These are phyloP conservation scores for Dioctria rufipes DNA, from an alignment of 2,888 invertebrate species.

Conservation along the genomic window DNA sequence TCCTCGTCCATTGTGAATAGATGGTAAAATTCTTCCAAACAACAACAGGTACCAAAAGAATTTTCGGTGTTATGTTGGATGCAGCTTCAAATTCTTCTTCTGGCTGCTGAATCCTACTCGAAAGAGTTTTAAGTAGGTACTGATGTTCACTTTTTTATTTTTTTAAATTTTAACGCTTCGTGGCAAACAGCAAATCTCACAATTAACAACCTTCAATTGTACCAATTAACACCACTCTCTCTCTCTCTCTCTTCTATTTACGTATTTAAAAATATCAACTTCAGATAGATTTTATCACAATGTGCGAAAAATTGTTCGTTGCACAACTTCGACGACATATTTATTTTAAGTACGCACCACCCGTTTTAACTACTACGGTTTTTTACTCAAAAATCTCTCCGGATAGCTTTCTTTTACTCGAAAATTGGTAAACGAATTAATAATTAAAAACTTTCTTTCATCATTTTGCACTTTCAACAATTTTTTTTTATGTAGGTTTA, in stretches of 20 bases:
- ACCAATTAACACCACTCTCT: too few relatives aligned
- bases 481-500: not conserved
- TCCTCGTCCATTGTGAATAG: constrained; percentile 80
- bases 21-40: constrained; percentile 58
- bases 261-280: constrained; percentile 56
- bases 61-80: not conserved
- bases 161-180: not conserved
- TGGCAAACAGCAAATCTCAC: not conserved
- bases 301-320: constrained; percentile 14
- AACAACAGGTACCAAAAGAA: constrained; percentile 52
- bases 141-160: not conserved
- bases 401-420: not conserved
- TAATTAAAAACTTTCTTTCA: too few relatives aligned
- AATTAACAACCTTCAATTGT: not conserved
- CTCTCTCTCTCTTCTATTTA: constrained; percentile 28
- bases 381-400: not conserved
- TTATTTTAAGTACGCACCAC: not conserved
- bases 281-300: constrained; percentile 47
- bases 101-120: too few relatives aligned
- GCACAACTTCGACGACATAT: constrained; percentile 24
- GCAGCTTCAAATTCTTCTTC: not conserved
- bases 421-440: too few relatives aligned
- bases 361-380: too few relatives aligned
- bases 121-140: too few relatives aligned
- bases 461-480: not conserved